Base-by-base conservation (phyloP, 92 coral and sea anemone genomes). In the Phenganax marumi region DNA sequence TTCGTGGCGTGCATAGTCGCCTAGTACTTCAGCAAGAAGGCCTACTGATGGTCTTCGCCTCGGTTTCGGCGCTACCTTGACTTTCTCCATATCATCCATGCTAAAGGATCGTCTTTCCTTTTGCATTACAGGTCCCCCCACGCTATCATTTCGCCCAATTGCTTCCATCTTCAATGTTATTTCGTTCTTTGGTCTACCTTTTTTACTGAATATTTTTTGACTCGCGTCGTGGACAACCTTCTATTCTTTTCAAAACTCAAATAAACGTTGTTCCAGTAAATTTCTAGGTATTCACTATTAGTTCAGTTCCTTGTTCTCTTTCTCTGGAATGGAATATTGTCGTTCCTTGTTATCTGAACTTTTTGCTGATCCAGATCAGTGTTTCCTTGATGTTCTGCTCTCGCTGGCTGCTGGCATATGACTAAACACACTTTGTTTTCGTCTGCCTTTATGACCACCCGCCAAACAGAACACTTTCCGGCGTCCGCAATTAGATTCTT, bases 1-100 rank as follows among this genome's bases (percentile, higher is more conserved):
- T 26, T 78, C 83, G 68, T 78, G 83, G 5, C 83, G 56, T 16
- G 83, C 83, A 26, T 78, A 78, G 48, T 78, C 83, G 33, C 71
- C 83, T 11, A 78, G 33, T 5, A 78, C 73, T 62, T 78, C 83
- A 51, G 83, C 71, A n/a, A 78, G 83, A 12, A 78, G 73, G 7
- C 83, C 83, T 4, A 50, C 71, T 3, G 83, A 63, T 22, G 72
- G 83, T 53, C 83, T 46, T 0, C 73, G 66, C 47, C 47, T 78
- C 73, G 52, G 49, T 22, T 66, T 66, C 6, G 72, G 17, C 14
- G 48, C n/a, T 33, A 16, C 7, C 12, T 66, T 66, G 0, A 66
- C 17, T 12, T 6, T 25, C 18, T 66, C 72, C 10, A 25, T 17
- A 66, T 66, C 72, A 17, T 49, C 72, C 50, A n/a, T 66, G 6